A percentile compares a stretch with the other conserved stretches of the same genome.
These are phyloP conservation scores for Andricus quercusramuli DNA, from an alignment of 2,888 invertebrate species.

Conservation along the genomic window DNA sequence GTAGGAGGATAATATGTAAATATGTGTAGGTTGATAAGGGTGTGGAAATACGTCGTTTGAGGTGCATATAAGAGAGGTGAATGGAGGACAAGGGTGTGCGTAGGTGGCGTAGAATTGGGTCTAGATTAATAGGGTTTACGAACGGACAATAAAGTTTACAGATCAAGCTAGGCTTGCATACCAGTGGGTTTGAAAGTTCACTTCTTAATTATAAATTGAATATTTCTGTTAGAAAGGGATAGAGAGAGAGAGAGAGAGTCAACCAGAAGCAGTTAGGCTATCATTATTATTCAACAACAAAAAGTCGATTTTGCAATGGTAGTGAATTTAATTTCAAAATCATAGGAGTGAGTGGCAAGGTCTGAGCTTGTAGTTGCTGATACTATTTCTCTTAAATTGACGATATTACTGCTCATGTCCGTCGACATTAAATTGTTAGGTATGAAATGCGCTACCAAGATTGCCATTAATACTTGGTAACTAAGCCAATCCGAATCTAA, in stretches of 20 bases:
- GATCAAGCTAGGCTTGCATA: not conserved
- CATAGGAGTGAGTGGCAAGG: not conserved
- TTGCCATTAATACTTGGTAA: not conserved
- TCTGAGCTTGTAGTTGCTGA: not conserved
- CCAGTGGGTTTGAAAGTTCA: not conserved
- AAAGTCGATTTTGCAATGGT: not conserved
- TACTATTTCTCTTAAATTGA: not conserved
- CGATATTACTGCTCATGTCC: not conserved
- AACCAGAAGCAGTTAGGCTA: not conserved
- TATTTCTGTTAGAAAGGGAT: not conserved
- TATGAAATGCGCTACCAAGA: not conserved
- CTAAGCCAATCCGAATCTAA: not conserved
- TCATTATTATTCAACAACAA: not conserved
- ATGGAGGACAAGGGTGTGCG: constrained; percentile 24
- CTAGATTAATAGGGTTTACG: constrained; percentile 24
- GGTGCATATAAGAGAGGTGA: not conserved
- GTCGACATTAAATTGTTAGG: not conserved
- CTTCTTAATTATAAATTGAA: not conserved
- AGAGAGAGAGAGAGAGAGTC: not conserved
- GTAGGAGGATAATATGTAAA: constrained; percentile 16
- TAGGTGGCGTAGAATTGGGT: constrained; percentile 34
- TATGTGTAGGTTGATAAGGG: constrained; percentile 24
- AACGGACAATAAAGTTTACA: not conserved
- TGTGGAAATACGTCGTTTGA: not conserved
- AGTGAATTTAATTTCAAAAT: not conserved